Evolutionary conservation across 2,888 invertebrate species (phyloP).

Genomic region (Callyntrura guangdongensis): DNA sequence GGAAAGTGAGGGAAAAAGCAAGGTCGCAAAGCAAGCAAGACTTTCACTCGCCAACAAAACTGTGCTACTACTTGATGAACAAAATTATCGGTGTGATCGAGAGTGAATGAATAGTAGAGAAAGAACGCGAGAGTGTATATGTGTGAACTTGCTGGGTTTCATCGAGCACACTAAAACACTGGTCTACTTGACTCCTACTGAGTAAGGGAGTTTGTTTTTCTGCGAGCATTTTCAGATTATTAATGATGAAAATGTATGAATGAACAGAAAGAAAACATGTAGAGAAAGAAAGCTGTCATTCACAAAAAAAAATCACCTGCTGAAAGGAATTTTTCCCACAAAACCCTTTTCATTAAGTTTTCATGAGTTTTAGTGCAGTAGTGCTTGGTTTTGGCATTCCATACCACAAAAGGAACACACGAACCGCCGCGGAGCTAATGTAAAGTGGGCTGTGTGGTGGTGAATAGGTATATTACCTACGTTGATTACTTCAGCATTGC

Average conservation of each 20-base stretch:
- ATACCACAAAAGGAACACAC: too few species aligned
- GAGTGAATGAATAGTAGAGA: constrained; percentile 1
- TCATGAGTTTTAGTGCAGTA: too few species aligned
- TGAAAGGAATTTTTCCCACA: background rate
- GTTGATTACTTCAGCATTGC: too few species aligned
- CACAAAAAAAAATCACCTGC: constrained; percentile 1
- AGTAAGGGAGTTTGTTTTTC: background rate
- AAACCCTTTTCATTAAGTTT: too few species aligned
- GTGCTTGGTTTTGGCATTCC: too few species aligned
- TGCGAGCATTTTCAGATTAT: background rate
- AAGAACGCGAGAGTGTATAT: background rate
- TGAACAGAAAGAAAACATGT: constrained; percentile 12
- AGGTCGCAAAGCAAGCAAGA: too few species aligned
- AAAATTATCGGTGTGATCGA: background rate
- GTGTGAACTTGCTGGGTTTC: background rate
- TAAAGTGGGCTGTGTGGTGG: too few species aligned
- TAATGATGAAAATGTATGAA: constrained; percentile 30
- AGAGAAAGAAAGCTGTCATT: constrained; percentile 5
- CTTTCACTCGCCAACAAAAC: background rate
- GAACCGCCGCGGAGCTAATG: too few species aligned
- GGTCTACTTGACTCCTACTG: background rate
- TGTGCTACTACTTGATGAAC: background rate
- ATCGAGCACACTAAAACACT: background rate
- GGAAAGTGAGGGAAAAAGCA: background rate
- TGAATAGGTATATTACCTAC: too few species aligned